A percentile compares a stretch with the other conserved stretches of the same genome.
Conservation (phyloP, 2,797 vertebrate genomes). For the Phylloscopus collybita region DNA sequence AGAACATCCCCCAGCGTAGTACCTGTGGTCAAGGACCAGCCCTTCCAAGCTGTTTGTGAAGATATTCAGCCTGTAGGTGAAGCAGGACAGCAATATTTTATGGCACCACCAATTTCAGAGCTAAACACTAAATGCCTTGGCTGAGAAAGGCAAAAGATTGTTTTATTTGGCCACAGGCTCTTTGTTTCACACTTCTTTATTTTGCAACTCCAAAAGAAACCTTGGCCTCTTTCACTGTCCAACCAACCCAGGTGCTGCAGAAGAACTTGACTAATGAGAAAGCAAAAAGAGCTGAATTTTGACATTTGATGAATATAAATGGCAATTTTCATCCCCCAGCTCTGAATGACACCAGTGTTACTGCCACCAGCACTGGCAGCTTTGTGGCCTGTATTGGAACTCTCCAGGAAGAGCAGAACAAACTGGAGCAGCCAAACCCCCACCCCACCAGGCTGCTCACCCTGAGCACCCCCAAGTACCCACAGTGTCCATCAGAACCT, state of each 20-base stretch:
- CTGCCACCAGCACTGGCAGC: background rate
- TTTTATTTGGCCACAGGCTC: background rate
- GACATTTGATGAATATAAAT: background rate
- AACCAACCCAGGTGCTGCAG: background rate
- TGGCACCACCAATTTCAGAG: background rate
- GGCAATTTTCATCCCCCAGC: background rate
- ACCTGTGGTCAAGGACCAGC: slow-evolving; percentile 89
- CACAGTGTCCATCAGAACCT: background rate
- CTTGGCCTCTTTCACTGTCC: background rate
- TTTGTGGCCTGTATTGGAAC: background rate
- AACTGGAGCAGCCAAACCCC: background rate
- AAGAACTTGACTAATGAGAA: background rate
- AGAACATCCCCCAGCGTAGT: slow-evolving; percentile 88
- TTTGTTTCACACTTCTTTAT: background rate
- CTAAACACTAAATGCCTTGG: background rate
- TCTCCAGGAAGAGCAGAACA: background rate
- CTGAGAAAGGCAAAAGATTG: background rate
- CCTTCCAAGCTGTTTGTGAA: slow-evolving; percentile 88
- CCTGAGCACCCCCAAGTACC: background rate
- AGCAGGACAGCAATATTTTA: background rate
- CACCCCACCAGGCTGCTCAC: background rate
- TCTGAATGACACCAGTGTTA: background rate
- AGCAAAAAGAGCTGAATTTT: background rate
- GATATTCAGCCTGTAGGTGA: slow-evolving; percentile 84
- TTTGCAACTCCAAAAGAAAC: background rate